Conservation (phyloP, 2,888 invertebrate genomes). For the Formica aserva region DNA sequence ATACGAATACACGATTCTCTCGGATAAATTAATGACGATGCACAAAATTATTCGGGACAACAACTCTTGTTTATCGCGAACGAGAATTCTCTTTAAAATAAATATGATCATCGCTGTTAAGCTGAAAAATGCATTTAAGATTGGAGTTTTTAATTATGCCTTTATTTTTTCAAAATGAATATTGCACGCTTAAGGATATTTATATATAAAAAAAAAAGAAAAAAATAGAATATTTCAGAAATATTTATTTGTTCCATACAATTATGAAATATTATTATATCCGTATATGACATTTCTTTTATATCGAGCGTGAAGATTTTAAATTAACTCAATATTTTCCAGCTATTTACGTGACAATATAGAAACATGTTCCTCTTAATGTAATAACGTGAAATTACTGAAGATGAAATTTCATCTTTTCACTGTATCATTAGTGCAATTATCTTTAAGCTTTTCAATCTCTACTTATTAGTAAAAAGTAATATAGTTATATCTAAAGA, state of each 20-base stretch:
- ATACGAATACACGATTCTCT: not conserved
- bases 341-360: not conserved
- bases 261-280: not conserved
- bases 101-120: not conserved
- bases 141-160: not conserved
- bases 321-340: not conserved
- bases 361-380: not conserved
- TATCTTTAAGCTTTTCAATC: constrained; percentile 24
- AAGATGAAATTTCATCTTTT: constrained; percentile 11
- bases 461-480: constrained; percentile 5
- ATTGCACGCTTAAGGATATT: not conserved
- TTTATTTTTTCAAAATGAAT: not conserved
- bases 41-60: not conserved
- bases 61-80: not conserved
- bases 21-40: not conserved
- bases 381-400: not conserved
- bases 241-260: not conserved
- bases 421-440: constrained; percentile 11
- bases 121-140: not conserved
- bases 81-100: not conserved
- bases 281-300: not conserved
- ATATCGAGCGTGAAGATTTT: not conserved
- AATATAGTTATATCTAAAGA: constrained; percentile 11
- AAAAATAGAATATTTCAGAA: not conserved
- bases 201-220: not conserved